Evolutionary conservation across 2,113 vertebrate species (phyloP).

Genomic region (Ageneiosus marmoratus): DNA sequence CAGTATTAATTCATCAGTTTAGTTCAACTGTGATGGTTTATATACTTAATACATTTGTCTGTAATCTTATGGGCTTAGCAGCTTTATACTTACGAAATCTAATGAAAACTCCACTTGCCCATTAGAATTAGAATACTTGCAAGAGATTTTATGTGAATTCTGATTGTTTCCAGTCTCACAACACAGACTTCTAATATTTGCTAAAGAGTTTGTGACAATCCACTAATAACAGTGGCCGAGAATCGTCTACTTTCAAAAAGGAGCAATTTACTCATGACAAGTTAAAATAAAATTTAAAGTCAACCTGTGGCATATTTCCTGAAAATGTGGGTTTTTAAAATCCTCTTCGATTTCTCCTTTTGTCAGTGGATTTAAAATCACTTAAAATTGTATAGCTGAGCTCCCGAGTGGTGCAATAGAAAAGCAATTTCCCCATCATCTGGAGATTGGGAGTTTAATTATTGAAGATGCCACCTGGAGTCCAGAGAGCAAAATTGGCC

Average conservation of each 20-base stretch:
- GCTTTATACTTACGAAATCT: neutral
- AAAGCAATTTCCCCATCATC: too few species aligned
- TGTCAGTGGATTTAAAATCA: too few species aligned
- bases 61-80: neutral
- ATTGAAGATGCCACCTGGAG: too few species aligned
- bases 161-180: neutral
- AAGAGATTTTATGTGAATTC: neutral
- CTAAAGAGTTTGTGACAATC: neutral
- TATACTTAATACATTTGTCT: neutral
- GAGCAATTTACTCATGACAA: neutral
- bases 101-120: neutral
- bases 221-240: neutral
- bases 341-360: too few species aligned
- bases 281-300: too few species aligned
- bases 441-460: too few species aligned
- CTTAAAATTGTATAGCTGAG: too few species aligned
- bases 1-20: neutral
- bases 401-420: too few species aligned
- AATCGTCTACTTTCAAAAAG: neutral
- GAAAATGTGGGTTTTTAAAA: too few species aligned
- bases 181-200: neutral
- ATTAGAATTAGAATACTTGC: neutral
- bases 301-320: too few species aligned
- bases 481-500: too few species aligned
- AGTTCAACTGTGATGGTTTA: neutral